These are phyloP conservation scores for Cheiracanthium punctorium DNA, from an alignment of 2,888 invertebrate species.

Conservation along the genomic window DNA sequence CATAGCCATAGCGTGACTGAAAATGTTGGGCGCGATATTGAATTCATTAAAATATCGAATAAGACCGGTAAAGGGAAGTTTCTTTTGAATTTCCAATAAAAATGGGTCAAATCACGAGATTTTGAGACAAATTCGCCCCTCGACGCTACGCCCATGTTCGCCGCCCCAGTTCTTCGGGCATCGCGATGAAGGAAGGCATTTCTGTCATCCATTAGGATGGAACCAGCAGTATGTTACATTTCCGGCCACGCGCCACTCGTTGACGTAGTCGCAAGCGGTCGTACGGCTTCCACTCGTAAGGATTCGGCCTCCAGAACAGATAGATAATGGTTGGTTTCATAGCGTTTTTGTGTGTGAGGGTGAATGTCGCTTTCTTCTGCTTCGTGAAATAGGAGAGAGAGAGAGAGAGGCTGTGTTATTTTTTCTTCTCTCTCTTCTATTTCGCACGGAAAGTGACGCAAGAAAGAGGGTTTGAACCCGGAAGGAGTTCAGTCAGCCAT, in stretches of 20 bases:
- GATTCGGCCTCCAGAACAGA: not conserved
- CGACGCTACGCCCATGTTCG: no score
- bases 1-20: no score
- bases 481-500: no score
- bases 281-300: not conserved
- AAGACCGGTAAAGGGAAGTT: no score
- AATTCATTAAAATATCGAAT: no score
- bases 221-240: not conserved
- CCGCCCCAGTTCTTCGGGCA: no score
- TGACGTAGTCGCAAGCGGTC: not conserved
- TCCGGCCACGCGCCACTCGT: not conserved
- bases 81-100: no score
- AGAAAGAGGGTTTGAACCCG: not conserved
- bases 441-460: no score
- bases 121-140: no score
- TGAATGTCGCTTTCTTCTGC: not conserved
- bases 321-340: not conserved
- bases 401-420: not conserved
- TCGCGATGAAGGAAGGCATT: not conserved
- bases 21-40: no score
- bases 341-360: not conserved
- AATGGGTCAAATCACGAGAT: no score
- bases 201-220: not conserved
- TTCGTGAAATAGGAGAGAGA: not conserved
- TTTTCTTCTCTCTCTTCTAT: no score